A percentile compares a stretch with the other conserved stretches of the same genome.
phyloP scores from a whole-genome alignment of 1,140 invertebrate genomes.

The Drosophila ogumai region DNA sequence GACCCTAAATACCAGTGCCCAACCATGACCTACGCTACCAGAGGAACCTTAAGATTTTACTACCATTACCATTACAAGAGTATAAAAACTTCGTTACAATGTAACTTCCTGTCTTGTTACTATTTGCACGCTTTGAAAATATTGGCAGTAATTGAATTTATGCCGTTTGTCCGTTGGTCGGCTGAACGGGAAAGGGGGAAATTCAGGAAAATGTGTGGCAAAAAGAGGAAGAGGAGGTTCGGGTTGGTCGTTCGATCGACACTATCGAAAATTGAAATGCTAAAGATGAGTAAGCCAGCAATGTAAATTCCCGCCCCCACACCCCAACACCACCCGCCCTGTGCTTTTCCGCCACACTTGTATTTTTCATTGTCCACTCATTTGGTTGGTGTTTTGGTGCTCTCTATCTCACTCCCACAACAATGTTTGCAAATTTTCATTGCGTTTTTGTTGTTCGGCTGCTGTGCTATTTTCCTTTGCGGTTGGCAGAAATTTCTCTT shows the following conservation, averaged over 20 bases:
- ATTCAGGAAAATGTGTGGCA: slow-evolving; percentile 10
- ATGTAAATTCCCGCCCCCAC: not conserved
- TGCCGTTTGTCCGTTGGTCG: slow-evolving; percentile 42
- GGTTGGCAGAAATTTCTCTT: slow-evolving; percentile 47
- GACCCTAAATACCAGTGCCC: no score
- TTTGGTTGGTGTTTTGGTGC: slow-evolving; percentile 10
- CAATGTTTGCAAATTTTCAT: slow-evolving; percentile 19
- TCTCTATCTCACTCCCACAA: slow-evolving; percentile 1
- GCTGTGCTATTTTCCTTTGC: slow-evolving; percentile 20
- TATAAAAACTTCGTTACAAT: slow-evolving; percentile 5
- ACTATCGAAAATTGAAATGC: slow-evolving; percentile 67
- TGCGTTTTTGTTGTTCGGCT: not conserved
- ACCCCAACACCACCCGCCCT: not conserved
- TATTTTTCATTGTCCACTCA: slow-evolving; percentile 38
- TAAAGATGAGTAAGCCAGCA: slow-evolving; percentile 62
- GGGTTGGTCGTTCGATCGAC: slow-evolving; percentile 6
- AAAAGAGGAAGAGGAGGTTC: not conserved
- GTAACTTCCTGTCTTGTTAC: slow-evolving; percentile 27
- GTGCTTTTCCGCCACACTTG: slow-evolving; percentile 2
- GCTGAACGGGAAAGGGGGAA: not conserved
- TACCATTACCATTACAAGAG: not conserved
- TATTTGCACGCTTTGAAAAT: slow-evolving; percentile 63
- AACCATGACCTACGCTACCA: no score
- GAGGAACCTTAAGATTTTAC: not conserved
- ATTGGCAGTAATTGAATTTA: slow-evolving; percentile 78